Evolutionary conservation across 53 echinoderm and acorn worm species (phyloP).

Genomic region (Arbacia lixula): DNA sequence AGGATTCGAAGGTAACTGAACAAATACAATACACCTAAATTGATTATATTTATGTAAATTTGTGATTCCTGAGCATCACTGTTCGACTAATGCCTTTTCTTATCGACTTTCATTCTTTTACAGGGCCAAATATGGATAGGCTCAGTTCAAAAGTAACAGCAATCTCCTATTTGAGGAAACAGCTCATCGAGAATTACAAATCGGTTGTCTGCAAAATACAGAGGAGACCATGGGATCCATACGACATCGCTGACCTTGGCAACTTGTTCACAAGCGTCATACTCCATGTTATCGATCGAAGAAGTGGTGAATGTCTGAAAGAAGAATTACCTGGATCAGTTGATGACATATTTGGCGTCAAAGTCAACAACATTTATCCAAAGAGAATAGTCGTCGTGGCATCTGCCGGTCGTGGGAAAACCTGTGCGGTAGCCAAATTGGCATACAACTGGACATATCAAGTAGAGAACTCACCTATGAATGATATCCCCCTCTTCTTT

Average conservation of each 20-base stretch:
- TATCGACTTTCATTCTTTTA: no score
- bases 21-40: no score
- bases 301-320: background rate
- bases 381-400: slow-evolving; percentile 16
- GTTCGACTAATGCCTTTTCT: no score
- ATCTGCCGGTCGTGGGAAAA: slow-evolving; percentile 23
- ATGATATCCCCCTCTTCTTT: slow-evolving; percentile 31
- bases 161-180: slow-evolving; percentile 18
- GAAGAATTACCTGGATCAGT: slow-evolving; percentile 17
- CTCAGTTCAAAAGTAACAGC: slow-evolving; percentile 6
- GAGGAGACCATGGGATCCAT: slow-evolving; percentile 43
- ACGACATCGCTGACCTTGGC: slow-evolving; percentile 27
- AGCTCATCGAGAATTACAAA: slow-evolving; percentile 24
- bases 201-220: slow-evolving; percentile 21
- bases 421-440: slow-evolving; percentile 31
- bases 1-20: slow-evolving; percentile 13
- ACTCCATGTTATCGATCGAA: background rate
- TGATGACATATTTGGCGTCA: slow-evolving; percentile 20
- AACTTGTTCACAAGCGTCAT: slow-evolving; percentile 30
- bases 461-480: slow-evolving; percentile 11
- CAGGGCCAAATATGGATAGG: slow-evolving; percentile 9
- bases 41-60: no score
- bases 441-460: slow-evolving; percentile 41
- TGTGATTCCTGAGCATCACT: no score
- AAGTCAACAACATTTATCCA: slow-evolving; percentile 5